phyloP scores from a whole-genome alignment of 2,888 invertebrate genomes.

The Sisyra terminalis region DNA sequence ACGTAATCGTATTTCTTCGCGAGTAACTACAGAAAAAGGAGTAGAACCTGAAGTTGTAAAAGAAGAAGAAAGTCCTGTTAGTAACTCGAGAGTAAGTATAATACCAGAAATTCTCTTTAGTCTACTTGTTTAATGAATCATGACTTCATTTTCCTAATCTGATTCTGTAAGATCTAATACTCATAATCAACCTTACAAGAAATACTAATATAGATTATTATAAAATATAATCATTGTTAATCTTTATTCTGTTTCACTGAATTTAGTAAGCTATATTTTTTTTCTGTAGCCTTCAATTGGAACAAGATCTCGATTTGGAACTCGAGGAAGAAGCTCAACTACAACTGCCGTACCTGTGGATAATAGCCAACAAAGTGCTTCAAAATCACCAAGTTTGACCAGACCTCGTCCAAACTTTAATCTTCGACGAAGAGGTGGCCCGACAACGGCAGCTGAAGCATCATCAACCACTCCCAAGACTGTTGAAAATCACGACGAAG shows the following conservation, averaged over 20 bases:
- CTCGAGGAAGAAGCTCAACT: slow-evolving; percentile 18
- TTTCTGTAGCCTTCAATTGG: slow-evolving; percentile 21
- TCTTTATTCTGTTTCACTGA: slow-evolving; percentile 2
- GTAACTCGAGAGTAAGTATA: slow-evolving; percentile 19
- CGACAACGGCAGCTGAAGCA: slow-evolving; percentile 19
- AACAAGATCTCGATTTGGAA: slow-evolving; percentile 20
- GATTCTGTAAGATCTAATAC: too few relatives aligned
- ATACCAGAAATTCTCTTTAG: too few relatives aligned
- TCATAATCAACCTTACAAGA: too few relatives aligned
- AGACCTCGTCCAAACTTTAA: slow-evolving; percentile 32
- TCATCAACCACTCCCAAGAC: slow-evolving; percentile 14
- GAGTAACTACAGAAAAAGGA: slow-evolving; percentile 19
- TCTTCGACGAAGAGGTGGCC: slow-evolving; percentile 20
- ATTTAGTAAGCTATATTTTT: slow-evolving; percentile 2
- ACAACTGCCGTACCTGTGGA: slow-evolving; percentile 26
- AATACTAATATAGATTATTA: neutral
- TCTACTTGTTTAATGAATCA: slow-evolving; percentile 4
- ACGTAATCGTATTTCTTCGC: slow-evolving; percentile 22
- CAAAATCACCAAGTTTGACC: slow-evolving; percentile 21
- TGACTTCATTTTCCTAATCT: slow-evolving; percentile 4
- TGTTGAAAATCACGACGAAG: slow-evolving; percentile 12
- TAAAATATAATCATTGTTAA: neutral
- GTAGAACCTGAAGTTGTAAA: slow-evolving; percentile 23
- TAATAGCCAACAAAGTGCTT: slow-evolving; percentile 9
- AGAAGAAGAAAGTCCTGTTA: slow-evolving; percentile 26